phyloP scores from a whole-genome alignment of 1,140 invertebrate species.

The Charaxes varanes region DNA sequence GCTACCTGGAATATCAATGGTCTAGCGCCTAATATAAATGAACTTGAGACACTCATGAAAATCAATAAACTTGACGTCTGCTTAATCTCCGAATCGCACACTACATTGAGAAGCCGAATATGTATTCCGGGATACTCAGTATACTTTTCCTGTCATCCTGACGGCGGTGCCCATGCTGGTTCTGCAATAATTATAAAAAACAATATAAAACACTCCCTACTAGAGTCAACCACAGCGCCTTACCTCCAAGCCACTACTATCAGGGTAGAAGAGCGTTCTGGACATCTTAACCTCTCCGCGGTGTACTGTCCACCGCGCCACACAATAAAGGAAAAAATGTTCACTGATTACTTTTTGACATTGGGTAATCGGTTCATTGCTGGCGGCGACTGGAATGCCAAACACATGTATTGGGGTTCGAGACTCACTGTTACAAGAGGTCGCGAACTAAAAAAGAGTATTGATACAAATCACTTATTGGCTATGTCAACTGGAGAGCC shows the following conservation, averaged over 20 bases:
- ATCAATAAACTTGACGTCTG: constrained; percentile 11
- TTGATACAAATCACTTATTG: constrained; percentile 5
- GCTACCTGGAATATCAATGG: constrained; percentile 29
- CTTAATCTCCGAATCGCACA: constrained; percentile 20
- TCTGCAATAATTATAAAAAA: constrained; percentile 14
- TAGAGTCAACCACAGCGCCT: not conserved
- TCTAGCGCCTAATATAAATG: constrained; percentile 15
- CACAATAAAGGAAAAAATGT: constrained; percentile 4
- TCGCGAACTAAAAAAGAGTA: constrained; percentile 12
- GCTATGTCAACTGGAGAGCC: constrained; percentile 1
- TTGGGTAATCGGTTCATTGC: constrained; percentile 13
- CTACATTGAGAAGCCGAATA: constrained; percentile 10
- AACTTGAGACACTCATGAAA: constrained; percentile 8
- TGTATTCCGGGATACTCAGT: too few relatives aligned
- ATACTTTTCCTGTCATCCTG: constrained; percentile 12
- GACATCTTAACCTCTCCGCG: constrained; percentile 5
- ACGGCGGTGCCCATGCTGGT: constrained; percentile 13
- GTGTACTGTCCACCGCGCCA: constrained; percentile 19
- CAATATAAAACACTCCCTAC: constrained; percentile 12
- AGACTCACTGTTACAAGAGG: constrained; percentile 13
- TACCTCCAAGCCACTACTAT: constrained; percentile 17
- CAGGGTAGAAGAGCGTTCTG: not conserved
- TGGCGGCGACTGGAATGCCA: constrained; percentile 22
- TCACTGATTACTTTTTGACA: constrained; percentile 6
- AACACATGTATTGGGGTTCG: constrained; percentile 18